phyloP scores from a whole-genome alignment of 1,140 invertebrate species.

The Brachionus rotundiformis region DNA sequence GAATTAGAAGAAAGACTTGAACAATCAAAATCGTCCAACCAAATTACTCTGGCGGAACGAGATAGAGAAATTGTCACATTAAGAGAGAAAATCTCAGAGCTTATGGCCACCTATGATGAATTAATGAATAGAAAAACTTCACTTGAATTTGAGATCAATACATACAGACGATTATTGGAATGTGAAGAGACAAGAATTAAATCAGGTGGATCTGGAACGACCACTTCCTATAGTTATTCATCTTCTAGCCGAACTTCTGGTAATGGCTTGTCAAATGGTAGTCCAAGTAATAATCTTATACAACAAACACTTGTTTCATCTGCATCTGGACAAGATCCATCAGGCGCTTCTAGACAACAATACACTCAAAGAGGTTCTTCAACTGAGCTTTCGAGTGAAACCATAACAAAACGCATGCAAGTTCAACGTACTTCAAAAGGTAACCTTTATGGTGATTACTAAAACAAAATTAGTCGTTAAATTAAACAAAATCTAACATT shows the following conservation, averaged over 20 bases:
- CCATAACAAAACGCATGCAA: conserved; percentile 35
- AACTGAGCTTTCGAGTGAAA: conserved; percentile 35
- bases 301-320: conserved; percentile 16
- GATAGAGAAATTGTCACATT: conserved; percentile 9
- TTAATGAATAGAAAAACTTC: conserved; percentile 32
- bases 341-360: background rate
- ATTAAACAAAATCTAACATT: background rate
- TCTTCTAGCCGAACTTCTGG: background rate
- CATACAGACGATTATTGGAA: conserved; percentile 51
- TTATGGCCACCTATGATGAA: conserved; percentile 22
- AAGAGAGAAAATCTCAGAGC: conserved; percentile 26
- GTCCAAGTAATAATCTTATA: background rate
- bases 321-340: background rate
- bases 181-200: conserved; percentile 46
- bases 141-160: conserved; percentile 52
- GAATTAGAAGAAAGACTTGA: conserved; percentile 50
- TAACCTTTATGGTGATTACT: conserved; percentile 39
- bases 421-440: conserved; percentile 47
- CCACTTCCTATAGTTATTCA: background rate
- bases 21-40: background rate
- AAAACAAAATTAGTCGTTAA: background rate
- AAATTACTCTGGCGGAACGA: background rate
- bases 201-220: background rate
- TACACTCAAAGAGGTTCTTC: conserved; percentile 30
- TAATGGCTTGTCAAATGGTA: background rate